Evolutionary conservation across 1,140 invertebrate species (phyloP), one percentile per base, ranked within the genome.

Genomic region (Sminthurides bifidus): DNA sequence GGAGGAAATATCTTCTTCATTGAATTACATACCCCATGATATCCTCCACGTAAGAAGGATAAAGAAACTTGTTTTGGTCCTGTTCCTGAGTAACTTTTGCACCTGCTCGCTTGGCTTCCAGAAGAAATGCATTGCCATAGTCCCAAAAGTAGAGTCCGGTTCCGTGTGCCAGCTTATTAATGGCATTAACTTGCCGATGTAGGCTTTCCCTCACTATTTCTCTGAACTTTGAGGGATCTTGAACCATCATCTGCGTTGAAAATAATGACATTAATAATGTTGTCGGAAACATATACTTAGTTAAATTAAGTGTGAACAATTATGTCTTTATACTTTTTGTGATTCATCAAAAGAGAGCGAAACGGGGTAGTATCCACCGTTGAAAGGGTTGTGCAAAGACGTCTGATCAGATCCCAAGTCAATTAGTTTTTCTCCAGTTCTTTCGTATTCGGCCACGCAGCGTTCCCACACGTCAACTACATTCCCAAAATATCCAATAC

Each of bases 1-100:
- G 14, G 23, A 49, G 30, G 14, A 29, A 29, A n/a, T n/a, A n/a
- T n/a, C n/a, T n/a, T n/a, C n/a, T n/a, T n/a, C n/a, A n/a, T n/a
- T n/a, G n/a, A n/a, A n/a, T n/a, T n/a, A n/a, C n/a, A n/a, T 54
- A 78, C 67, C 81, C 81, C 81, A 84, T 83, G 50, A 83, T 82
- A 61, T 83, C 76, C 67, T 84, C 80, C 21, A 83, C 79, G 65
- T 84, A 83, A 31, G 78, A 80, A 17, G 81, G 81, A 68, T 81
- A 84, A 26, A 74, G 69, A 65, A 83, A 83, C 29, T 67, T 69
- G 21, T 68, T 63, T 17, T 68, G 52, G 21, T 72, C 71, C 43
- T 68, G 66, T 4, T 63, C 49, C 26, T 12, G 15, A 3, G 52
- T 65, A 2, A 78, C 73, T 57, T 75, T 70, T 23, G 76, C 76